These are phyloP conservation scores for Pseudorhiza aurosa DNA, from an alignment of 30 jellyfish, hydroid and myxozoan genomes.

Conservation along the genomic window DNA sequence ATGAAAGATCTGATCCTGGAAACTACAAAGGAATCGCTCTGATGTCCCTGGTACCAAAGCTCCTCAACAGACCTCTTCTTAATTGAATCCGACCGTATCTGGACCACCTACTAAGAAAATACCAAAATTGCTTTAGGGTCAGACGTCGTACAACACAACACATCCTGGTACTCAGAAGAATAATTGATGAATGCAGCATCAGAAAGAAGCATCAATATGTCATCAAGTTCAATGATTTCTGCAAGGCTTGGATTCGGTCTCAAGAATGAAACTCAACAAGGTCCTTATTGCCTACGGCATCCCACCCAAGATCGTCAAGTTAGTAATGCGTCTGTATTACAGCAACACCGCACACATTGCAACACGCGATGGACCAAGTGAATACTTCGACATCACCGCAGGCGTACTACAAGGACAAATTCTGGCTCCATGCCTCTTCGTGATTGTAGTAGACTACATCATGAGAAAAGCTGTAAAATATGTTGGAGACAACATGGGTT, in stretches of 20 bases:
- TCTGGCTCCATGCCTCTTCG: not conserved
- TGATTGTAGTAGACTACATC: no score
- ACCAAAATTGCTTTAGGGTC: not conserved
- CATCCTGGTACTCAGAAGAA: not conserved
- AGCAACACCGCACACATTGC: not conserved
- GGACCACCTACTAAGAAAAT: not conserved
- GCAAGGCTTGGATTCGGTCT: not conserved
- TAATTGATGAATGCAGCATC: not conserved
- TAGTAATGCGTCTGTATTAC: not conserved
- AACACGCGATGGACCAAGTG: no score
- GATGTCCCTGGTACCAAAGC: no score
- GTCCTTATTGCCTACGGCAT: not conserved
- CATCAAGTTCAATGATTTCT: no score
- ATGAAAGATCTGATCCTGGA: no score
- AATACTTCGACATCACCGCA: no score
- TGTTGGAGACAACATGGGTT: no score
- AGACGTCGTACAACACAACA: not conserved
- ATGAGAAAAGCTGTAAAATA: not conserved
- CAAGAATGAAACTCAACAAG: not conserved
- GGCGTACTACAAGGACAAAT: not conserved
- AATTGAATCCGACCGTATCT: not conserved
- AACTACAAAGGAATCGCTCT: no score
- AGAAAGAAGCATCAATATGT: not conserved
- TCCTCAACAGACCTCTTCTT: no score
- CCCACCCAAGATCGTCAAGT: not conserved